Evolutionary conservation across 2,113 vertebrate genomes (phyloP).

Genomic region (Bufo gargarizans): DNA sequence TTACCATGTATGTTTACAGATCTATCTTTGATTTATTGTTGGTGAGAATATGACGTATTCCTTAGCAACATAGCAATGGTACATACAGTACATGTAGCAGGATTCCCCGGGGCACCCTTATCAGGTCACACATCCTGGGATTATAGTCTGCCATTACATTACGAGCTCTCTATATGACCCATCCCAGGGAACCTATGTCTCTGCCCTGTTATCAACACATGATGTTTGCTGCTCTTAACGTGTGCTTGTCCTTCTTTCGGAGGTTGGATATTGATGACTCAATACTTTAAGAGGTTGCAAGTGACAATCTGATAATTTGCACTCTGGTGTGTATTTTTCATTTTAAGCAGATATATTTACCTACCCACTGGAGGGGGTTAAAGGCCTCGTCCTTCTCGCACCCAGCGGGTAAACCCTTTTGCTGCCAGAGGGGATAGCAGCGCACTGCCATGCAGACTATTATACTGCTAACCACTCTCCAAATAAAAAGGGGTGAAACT

Average conservation of each 20-base stretch:
- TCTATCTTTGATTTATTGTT: slow-evolving; percentile 6
- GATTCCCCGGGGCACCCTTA: background rate
- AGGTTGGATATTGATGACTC: slow-evolving; percentile 76
- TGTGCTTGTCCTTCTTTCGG: slow-evolving; percentile 68
- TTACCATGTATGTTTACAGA: slow-evolving; percentile 22
- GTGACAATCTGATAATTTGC: slow-evolving; percentile 88
- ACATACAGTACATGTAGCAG: slow-evolving; percentile 1
- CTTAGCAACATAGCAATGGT: background rate
- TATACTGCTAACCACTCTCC: background rate
- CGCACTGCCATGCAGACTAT: background rate
- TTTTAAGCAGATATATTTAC: slow-evolving; percentile 71
- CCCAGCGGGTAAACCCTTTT: slow-evolving; percentile 15
- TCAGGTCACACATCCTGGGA: background rate
- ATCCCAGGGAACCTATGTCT: slow-evolving; percentile 64
- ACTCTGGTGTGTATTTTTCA: slow-evolving; percentile 80
- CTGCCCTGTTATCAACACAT: slow-evolving; percentile 69
- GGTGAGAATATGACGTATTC: slow-evolving; percentile 15
- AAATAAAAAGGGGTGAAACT: slow-evolving; percentile 59
- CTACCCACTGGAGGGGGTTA: background rate
- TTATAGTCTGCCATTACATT: slow-evolving; percentile 11
- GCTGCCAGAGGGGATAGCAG: slow-evolving; percentile 28
- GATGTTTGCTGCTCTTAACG: slow-evolving; percentile 71
- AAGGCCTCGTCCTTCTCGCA: background rate
- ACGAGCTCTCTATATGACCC: slow-evolving; percentile 61
- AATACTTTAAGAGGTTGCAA: slow-evolving; percentile 84